Evolutionary conservation across 2,113 vertebrate genomes (phyloP).

Genomic region (Cygnus atratus): DNA sequence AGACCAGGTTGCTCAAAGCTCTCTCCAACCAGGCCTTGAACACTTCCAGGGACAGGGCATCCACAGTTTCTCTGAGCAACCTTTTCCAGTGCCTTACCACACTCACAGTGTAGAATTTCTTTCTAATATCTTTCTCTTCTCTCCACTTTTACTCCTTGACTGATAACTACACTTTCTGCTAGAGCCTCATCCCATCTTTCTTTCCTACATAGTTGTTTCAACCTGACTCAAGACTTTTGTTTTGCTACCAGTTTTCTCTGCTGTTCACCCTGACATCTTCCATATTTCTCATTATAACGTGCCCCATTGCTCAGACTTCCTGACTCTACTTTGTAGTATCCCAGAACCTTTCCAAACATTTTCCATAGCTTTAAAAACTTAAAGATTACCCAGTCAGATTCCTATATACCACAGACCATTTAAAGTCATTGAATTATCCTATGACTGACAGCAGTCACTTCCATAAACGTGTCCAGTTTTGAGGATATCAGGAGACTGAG

Average conservation of each 20-base stretch:
- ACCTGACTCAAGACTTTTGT: background rate
- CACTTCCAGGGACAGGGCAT: background rate
- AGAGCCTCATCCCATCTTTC: background rate
- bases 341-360: background rate
- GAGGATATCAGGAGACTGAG: background rate
- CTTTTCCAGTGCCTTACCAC: background rate
- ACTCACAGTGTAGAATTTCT: background rate
- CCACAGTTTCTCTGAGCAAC: background rate
- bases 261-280: fast-evolving
- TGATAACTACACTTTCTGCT: background rate
- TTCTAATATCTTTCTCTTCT: background rate
- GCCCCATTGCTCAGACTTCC: background rate
- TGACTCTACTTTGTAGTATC: background rate
- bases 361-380: background rate
- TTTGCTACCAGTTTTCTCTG: background rate
- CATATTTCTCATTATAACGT: background rate
- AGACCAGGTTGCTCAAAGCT: background rate
- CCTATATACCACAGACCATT: background rate
- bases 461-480: background rate
- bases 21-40: background rate
- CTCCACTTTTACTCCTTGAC: background rate
- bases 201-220: background rate
- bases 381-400: background rate
- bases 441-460: background rate
- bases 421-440: background rate